Evolutionary conservation across 2,888 invertebrate species (phyloP), one percentile per base, ranked within the genome.

Genomic region (Caradrina kadenii): DNA sequence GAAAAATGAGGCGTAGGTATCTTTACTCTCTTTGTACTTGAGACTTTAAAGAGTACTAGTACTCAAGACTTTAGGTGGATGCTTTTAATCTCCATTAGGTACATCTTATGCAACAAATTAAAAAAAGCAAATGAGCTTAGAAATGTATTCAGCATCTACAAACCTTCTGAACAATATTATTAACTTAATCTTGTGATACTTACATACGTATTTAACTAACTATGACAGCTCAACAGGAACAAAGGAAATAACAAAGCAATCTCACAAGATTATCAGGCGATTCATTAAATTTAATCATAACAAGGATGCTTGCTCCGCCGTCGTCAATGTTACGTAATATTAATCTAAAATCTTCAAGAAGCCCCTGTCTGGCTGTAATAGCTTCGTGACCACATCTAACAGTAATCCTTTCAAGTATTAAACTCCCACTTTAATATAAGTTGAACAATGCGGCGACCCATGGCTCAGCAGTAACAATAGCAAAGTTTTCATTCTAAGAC

Each of bases 381-480:
- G 89, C 89, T 86, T 86, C 86, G 86, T 89, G 91, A 90, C 92
- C 92, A 90, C 91, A 91, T 91, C 88, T 88, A 87, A 88, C 89
- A 90, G 91, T 92, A 93, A 94, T 92, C 93, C 93, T 93, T 92
- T 92, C 90, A 93, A 93, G 92, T 93, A 93, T 92, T 92, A 92
- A 93, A 93, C 89, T 92, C 90, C 87, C 89, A 92, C 90, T 93
- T 92, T 93, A 94, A 94, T 94, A 93, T 92, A 94, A 94, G 87
- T 92, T 91, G 93, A 94, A 94, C 94, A 94, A 94, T 93, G 93
- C 91, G 89, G 82, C 86, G 90, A 89, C 91, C 92, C 91, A 88
- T 89, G 91, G 90, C 90, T 91, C 91, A 88, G 89, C 87, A 85
- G 90, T 89, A 92, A 94, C 94, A 94, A 94, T 93, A 89, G 90